phyloP scores from a whole-genome alignment of 2,113 vertebrate species.

The Oenanthe melanoleuca region DNA sequence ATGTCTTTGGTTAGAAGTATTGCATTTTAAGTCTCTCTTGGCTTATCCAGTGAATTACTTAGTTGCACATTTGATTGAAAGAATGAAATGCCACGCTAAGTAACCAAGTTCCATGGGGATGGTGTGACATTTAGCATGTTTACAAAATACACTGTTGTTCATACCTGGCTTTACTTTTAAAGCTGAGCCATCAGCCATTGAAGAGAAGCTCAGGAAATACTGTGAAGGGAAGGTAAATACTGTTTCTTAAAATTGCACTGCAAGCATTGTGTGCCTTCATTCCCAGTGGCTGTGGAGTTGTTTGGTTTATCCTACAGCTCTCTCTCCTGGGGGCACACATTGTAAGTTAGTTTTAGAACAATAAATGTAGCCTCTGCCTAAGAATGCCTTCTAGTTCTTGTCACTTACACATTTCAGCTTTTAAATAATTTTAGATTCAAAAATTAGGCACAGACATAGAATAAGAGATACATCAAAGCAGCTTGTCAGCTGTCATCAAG shows the following conservation, averaged over 20 bases:
- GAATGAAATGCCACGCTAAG: neutral
- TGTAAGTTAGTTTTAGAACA: neutral
- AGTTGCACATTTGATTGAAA: neutral
- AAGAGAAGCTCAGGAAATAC: neutral
- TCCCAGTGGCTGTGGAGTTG: neutral
- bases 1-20: neutral
- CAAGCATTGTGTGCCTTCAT: neutral
- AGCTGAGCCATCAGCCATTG: neutral
- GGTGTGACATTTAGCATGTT: neutral
- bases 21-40: neutral
- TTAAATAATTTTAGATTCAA: conserved; percentile 7
- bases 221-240: neutral
- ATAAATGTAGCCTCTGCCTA: neutral
- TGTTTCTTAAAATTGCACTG: neutral
- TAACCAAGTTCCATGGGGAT: neutral
- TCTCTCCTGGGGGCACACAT: neutral
- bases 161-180: neutral
- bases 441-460: neutral
- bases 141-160: neutral
- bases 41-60: neutral
- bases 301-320: conserved; percentile 20
- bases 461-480: neutral
- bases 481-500: neutral
- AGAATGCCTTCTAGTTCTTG: neutral
- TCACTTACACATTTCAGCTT: neutral